Base-by-base conservation (phyloP, 2,888 invertebrate species). In the Esperia sulphurella region DNA sequence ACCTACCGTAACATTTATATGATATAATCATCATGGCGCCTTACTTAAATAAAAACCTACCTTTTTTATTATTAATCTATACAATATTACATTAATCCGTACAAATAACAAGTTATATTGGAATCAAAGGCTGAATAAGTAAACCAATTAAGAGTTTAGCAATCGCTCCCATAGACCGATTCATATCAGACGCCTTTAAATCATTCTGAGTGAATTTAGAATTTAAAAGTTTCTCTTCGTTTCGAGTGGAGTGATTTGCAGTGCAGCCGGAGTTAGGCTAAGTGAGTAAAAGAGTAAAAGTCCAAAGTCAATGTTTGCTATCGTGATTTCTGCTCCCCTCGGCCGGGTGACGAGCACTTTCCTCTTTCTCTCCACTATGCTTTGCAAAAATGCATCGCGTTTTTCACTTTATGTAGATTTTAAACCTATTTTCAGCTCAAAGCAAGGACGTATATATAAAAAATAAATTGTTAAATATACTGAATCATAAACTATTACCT, bases 301-400 rank as follows among this genome's bases (percentile, higher is more conserved):
- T 81, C 75, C 74, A 83, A 78, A 86, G 89, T 88, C 87, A 88
- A 88, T 88, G 84, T 89, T 88, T 86, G 87, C 87, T 59, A 74
- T 74, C 84, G 83, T 87, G 87, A 89, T 88, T 88, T 86, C 74
- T 68, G 71, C 72, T 73, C 75, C 78, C 73, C 72, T 72, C 71
- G 73, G 60, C 68, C 68, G 73, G 59, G 77, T 80, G 81, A 80
- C 80, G 79, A 14, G 42, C 31, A 47, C 47, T 49, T 33, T 46
- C 29, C 28, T 41, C 43, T 46, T 43, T 40, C 40, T 35, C 35
- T 39, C 31, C 52, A 47, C 55, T 51, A 43, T 53, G 61, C 55
- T 58, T 60, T 58, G 60, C 57, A 59, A 61, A 68, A 76, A 71
- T 71, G 68, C 70, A 75, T 73, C 66, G 56, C 57, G 60, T 62